Conservation (phyloP, 2,797 vertebrate species). For the Diplodus sargus region DNA sequence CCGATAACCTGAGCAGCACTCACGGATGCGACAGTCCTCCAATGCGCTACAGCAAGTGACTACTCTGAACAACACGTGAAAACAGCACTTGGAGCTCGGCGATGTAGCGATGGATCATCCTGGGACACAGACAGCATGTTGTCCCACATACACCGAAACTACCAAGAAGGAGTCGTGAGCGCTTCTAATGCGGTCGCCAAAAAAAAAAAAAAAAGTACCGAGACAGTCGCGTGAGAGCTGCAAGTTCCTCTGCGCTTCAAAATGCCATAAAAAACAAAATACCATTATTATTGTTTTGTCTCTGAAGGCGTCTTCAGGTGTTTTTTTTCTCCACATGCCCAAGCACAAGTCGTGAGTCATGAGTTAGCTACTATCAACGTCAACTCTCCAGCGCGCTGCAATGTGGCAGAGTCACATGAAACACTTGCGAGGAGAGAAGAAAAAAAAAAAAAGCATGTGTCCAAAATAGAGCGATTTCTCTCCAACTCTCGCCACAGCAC, state of each 20-base stretch:
- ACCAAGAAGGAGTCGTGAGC: neutral
- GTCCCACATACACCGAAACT: slow-evolving; percentile 19
- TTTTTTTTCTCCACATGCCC: slow-evolving; percentile 23
- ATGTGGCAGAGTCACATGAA: slow-evolving; percentile 67
- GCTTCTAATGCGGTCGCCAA: neutral
- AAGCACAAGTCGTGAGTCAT: slow-evolving; percentile 67
- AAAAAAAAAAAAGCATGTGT: slow-evolving; percentile 63
- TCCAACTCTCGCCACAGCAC: slow-evolving; percentile 46
- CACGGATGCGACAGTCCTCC: slow-evolving; percentile 65
- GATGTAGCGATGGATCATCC: neutral
- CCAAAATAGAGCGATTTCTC: slow-evolving; percentile 10
- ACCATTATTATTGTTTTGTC: neutral
- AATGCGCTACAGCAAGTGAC: slow-evolving; percentile 54
- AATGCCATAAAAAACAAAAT: neutral
- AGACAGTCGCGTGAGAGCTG: neutral
- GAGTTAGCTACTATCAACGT: slow-evolving; percentile 64
- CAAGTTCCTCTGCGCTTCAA: slow-evolving; percentile 8
- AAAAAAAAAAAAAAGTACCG: slow-evolving; percentile 14
- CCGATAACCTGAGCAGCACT: slow-evolving; percentile 50
- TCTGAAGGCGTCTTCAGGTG: slow-evolving; percentile 25
- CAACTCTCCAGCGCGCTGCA: slow-evolving; percentile 71
- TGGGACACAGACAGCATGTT: slow-evolving; percentile 11
- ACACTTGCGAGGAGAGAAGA: slow-evolving; percentile 36
- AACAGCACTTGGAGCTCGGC: slow-evolving; percentile 35
- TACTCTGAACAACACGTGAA: slow-evolving; percentile 63